phyloP scores from a whole-genome alignment of 2,888 invertebrate genomes.

The Myopa tessellatipennis region DNA sequence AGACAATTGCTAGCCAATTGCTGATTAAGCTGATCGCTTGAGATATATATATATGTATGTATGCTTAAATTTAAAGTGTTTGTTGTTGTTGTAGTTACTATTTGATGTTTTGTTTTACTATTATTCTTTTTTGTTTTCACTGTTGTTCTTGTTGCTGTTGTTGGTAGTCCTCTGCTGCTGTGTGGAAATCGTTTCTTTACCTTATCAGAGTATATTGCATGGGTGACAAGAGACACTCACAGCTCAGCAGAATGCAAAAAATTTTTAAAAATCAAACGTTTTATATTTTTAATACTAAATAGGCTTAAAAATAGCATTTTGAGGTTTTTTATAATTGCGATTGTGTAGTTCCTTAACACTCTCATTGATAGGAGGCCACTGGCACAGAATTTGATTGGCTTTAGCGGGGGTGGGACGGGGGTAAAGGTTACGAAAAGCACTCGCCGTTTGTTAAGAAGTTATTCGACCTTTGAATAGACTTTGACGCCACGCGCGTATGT shows the following conservation, averaged over 20 bases:
- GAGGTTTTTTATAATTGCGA: neutral
- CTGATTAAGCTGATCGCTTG: constrained; percentile 26
- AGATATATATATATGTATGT: neutral
- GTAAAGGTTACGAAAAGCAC: neutral
- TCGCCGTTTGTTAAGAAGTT: no score
- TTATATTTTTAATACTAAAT: constrained; percentile 18
- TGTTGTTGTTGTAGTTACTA: constrained; percentile 8
- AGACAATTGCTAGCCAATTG: neutral
- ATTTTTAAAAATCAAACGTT: neutral
- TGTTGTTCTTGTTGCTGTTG: neutral
- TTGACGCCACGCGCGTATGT: no score
- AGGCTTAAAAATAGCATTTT: constrained; percentile 29
- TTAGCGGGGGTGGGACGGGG: neutral
- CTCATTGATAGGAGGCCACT: neutral
- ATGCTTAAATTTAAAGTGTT: neutral
- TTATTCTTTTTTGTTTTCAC: neutral
- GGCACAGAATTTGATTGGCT: neutral
- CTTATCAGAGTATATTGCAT: constrained; percentile 5
- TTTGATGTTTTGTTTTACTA: neutral
- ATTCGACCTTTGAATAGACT: no score
- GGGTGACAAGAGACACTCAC: neutral
- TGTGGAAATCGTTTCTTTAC: neutral
- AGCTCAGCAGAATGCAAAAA: neutral
- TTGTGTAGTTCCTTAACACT: neutral
- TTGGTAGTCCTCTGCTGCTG: neutral